Evolutionary conservation across 37 sponge, comb jelly and placozoan genomes (phyloP), one percentile per base, ranked within the genome.

Genomic region (Chondrilla cf. caribensis): DNA sequence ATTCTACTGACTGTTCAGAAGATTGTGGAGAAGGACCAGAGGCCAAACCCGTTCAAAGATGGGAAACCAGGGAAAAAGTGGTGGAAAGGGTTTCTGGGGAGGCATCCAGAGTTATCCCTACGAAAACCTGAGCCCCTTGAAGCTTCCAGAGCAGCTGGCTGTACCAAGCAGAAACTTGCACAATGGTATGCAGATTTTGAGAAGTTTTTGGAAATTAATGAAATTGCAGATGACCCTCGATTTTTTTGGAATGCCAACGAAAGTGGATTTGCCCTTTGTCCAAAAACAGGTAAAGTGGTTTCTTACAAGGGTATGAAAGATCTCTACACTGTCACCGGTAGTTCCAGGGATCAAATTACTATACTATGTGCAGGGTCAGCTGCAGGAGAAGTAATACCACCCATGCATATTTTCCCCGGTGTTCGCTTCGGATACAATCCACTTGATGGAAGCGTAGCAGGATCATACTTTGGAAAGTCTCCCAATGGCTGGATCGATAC

Each of bases 361-460:
- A 76, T 65, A 0, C 65, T 86, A 0, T 70, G 71, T 81, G 81
- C 82, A 31, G 79, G 47, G 5, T 43, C 44, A 80, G 87, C 87
- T 60, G 14, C 64, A 22, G 80, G 86, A 1, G 43, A 39, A 22
- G 57, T 79, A 2, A 79, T 86, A 24, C 87, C 82, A 44, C 82
- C 87, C 2, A 86, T 86, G 87, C 87, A 86, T 32, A 55, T 86
- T 8, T 81, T 81, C 60, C 62, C 88, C 2, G 88, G 88, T 0
- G 7, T 24, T 15, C 26, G 84, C 9, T 83, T 83, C 57, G n/a
- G 47, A 37, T 83, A 79, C 54, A 83, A 88, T 68, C 88, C 84
- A 1, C 55, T 88, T 60, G 80, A 83, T 19, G 80, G 75, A 3
- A 31, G 81, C 0, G 73, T 88, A 1, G 36, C 36, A 18, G 84